Evolutionary conservation across 1,140 invertebrate genomes (phyloP).

Genomic region (Pseudomyrmex gracilis): DNA sequence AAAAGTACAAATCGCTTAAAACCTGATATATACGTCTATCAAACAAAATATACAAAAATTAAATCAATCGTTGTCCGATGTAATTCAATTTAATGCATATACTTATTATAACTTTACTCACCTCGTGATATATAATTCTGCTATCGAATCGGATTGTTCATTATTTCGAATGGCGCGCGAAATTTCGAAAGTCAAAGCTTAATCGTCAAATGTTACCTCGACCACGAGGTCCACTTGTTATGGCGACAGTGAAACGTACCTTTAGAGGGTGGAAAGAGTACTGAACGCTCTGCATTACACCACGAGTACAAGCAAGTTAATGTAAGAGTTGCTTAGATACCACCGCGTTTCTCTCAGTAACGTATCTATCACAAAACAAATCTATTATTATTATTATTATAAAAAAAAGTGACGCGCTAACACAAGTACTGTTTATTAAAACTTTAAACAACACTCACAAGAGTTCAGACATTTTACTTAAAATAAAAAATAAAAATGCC

Average conservation of each 20-base stretch:
- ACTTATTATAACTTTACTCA: conserved; percentile 44
- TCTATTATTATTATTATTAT: not conserved
- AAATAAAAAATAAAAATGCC: not conserved
- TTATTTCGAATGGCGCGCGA: conserved; percentile 33
- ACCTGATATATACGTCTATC: too few relatives aligned
- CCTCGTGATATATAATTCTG: conserved; percentile 15
- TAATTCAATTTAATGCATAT: not conserved
- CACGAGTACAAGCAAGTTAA: conserved; percentile 68
- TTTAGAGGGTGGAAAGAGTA: conserved; percentile 75
- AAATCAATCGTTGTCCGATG: conserved; percentile 11
- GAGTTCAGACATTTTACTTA: not conserved
- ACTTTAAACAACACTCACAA: not conserved
- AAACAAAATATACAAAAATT: conserved; percentile 19
- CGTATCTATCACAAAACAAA: conserved; percentile 65
- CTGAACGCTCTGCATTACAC: conserved; percentile 75
- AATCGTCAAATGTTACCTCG: conserved; percentile 42
- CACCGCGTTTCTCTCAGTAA: conserved; percentile 70
- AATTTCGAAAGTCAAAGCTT: conserved; percentile 69
- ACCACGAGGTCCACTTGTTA: conserved; percentile 70
- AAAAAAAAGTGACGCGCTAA: too few relatives aligned
- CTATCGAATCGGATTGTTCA: not conserved
- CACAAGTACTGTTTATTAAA: too few relatives aligned
- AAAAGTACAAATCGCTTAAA: too few relatives aligned
- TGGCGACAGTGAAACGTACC: conserved; percentile 73
- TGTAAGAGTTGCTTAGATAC: conserved; percentile 81